A percentile compares a stretch with the other conserved stretches of the same genome.
Evolutionary conservation across 2,113 vertebrate species (phyloP).

Genomic region (Mus spicilegus): DNA sequence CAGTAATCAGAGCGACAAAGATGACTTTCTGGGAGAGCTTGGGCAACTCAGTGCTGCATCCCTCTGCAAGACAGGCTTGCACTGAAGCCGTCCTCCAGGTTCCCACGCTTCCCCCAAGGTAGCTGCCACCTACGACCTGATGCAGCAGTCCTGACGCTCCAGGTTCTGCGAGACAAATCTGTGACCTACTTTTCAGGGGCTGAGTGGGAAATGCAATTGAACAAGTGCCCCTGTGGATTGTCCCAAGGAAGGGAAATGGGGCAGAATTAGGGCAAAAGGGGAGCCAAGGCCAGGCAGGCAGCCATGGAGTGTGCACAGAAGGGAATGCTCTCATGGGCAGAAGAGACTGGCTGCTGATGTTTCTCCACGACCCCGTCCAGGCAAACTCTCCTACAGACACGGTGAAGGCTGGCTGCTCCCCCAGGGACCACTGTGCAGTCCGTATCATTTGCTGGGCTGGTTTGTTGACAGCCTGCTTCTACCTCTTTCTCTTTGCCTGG

Average conservation of each 20-base stretch:
- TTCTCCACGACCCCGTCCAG: not conserved
- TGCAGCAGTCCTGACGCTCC: not conserved
- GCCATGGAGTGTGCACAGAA: not conserved
- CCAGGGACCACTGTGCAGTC: not conserved
- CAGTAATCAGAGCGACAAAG: not conserved
- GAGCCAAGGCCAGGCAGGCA: not conserved
- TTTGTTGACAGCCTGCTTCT: slow-evolving; percentile 12
- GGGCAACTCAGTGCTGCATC: not conserved
- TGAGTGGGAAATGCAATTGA: slow-evolving; percentile 52
- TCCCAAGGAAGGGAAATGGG: not conserved
- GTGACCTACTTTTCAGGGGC: slow-evolving; percentile 40
- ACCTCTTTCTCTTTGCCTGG: slow-evolving; percentile 1
- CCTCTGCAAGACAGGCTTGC: not conserved
- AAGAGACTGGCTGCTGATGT: not conserved
- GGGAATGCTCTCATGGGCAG: accelerated
- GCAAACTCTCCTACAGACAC: too few relatives aligned
- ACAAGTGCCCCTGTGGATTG: slow-evolving; percentile 6
- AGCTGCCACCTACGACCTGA: not conserved
- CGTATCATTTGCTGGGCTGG: not conserved
- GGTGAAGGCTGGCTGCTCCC: accelerated
- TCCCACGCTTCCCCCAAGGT: not conserved
- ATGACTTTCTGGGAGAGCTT: not conserved
- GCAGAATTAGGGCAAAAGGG: not conserved
- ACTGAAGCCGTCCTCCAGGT: not conserved
- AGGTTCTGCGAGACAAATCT: not conserved